Conservation (phyloP, 2,888 invertebrate genomes). For the Rapana venosa region DNA sequence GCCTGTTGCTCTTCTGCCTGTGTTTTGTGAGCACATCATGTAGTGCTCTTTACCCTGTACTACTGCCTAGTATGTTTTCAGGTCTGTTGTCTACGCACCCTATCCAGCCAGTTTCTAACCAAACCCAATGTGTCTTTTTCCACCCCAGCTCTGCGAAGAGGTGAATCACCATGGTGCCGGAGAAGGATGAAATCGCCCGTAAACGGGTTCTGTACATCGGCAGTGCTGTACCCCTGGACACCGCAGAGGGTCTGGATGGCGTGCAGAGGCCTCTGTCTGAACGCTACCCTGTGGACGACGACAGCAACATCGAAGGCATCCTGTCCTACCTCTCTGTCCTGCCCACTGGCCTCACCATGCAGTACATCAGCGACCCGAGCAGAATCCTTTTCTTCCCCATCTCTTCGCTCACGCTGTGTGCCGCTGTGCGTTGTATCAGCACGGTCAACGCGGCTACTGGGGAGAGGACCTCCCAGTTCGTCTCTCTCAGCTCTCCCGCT, state of each 20-base stretch:
- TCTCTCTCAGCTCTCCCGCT: conserved; percentile 72
- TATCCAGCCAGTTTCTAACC: no score
- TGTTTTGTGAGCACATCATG: background rate
- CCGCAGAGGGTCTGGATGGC: conserved; percentile 73
- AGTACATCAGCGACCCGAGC: conserved; percentile 85
- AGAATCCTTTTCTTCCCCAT: conserved; percentile 76
- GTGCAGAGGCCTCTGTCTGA: conserved; percentile 73
- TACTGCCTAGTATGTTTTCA: background rate
- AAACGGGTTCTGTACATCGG: conserved; percentile 76
- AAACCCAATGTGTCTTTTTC: no score
- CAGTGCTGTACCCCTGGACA: conserved; percentile 75
- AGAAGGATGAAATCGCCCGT: conserved; percentile 60
- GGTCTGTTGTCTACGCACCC: no score
- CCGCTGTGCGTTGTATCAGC: conserved; percentile 74
- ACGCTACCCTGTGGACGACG: conserved; percentile 69
- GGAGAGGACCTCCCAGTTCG: conserved; percentile 67
- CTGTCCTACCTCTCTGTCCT: conserved; percentile 95
- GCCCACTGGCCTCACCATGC: conserved; percentile 94
- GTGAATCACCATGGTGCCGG: conserved; percentile 56
- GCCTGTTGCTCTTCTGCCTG: no score
- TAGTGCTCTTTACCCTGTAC: background rate
- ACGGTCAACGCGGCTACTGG: conserved; percentile 63
- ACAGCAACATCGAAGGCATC: conserved; percentile 70
- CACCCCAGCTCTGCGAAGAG: background rate
- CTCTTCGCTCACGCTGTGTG: conserved; percentile 74